Conservation (phyloP, 2,113 vertebrate species). For the Siphamia tubifer region DNA sequence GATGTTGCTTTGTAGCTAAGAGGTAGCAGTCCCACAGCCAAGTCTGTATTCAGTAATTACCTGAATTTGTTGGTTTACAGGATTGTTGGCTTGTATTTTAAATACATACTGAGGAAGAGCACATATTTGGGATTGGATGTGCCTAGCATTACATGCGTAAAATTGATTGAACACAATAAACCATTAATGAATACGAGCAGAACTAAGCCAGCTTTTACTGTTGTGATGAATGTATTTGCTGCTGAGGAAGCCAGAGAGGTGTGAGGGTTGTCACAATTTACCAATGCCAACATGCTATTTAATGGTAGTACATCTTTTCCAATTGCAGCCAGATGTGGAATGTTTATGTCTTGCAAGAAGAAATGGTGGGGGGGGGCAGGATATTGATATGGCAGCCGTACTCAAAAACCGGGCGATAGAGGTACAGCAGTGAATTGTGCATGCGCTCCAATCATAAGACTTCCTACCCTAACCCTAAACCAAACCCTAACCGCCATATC, state of each 20-base stretch:
- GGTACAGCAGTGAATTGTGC: too few species aligned
- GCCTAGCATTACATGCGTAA: neutral
- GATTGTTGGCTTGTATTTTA: neutral
- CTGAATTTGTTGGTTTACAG: neutral
- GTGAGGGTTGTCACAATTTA: neutral
- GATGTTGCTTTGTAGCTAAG: neutral
- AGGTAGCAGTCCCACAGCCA: neutral
- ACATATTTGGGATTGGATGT: neutral
- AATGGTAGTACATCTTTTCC: neutral
- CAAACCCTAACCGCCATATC: too few species aligned
- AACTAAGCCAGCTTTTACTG: neutral
- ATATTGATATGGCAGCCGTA: too few species aligned
- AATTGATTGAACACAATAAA: neutral
- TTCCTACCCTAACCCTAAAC: too few species aligned
- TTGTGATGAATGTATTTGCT: neutral
- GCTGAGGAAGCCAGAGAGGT: neutral
- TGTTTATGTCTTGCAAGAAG: neutral
- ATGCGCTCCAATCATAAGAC: too few species aligned
- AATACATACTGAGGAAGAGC: neutral
- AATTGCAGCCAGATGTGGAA: conserved; percentile 23
- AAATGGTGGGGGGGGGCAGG: too few species aligned
- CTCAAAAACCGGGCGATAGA: too few species aligned
- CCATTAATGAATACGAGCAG: neutral
- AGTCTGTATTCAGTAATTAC: neutral
- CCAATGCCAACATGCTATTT: conserved; percentile 17